Base-by-base conservation (phyloP, 2,113 vertebrate species). In the Tupaia chinensis region DNA sequence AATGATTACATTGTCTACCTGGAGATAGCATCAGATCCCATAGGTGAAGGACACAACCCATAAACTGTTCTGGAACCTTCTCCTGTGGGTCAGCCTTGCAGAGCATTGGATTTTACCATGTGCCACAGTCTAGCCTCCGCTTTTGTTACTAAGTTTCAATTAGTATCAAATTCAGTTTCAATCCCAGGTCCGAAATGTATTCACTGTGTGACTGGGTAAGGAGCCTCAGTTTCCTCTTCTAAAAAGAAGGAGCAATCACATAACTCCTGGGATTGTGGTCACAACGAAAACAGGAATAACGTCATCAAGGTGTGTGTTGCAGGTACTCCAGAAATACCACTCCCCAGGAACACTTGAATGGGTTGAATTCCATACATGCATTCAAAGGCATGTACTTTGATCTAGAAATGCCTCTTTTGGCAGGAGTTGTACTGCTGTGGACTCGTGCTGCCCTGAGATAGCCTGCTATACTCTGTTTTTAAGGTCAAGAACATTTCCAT, bases 401-500 rank as follows among this genome's bases (percentile, higher is more conserved):
- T 60, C n/a, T 58, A 22, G n/a, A 94, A 27, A 73, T 60, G n/a
- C 44, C 79, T 94, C 89, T 89, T 44, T 32, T 79, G 20, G 7
- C 32, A 84, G 83, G 54, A 44, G 15, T 32, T 17, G 12, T 65
- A 19, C 22, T 81, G 44, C 9, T 2, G 0, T 3, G n/a, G 34
- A 20, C 44, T 17, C 32, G 27, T n/a, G 3, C 15, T 77, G 80
- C 87, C 58, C 94, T 56, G 23, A 9, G 58, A 79, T n/a, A 34
- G 89, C 89, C 89, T 0, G 0, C 61, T 34, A 9, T 44, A 6
- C 77, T 68, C 9, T 9, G 53, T 29, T 87, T 89, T 44, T 78
- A 66, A 82, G 58, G 80, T 54, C 32, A 77, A 72, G 87, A 87
- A 87, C 76, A 70, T 94, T 89, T 94, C 82, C 34, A 1, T 93